Conservation (phyloP, 2,797 vertebrate species). For the Phataginus tricuspis region DNA sequence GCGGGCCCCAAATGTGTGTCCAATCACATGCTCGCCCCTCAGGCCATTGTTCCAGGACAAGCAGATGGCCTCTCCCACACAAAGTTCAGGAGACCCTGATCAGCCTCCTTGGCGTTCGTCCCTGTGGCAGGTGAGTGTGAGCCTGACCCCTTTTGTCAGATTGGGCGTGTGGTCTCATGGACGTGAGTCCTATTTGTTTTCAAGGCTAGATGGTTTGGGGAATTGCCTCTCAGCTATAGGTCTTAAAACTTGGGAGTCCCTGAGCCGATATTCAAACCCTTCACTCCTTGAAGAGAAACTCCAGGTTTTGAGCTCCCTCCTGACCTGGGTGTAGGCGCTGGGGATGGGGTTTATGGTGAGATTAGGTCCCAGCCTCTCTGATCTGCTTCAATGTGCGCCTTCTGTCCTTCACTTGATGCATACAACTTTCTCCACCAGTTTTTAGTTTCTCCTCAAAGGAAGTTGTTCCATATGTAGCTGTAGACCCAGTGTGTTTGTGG, state of each 20-base stretch:
- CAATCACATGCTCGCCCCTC: not conserved
- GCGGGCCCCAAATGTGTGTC: not conserved
- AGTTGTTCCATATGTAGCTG: not conserved
- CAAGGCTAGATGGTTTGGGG: not conserved
- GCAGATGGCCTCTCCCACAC: fast-evolving
- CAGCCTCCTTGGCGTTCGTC: fast-evolving
- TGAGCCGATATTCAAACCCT: not conserved
- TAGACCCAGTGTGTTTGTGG: not conserved
- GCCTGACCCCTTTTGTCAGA: not conserved
- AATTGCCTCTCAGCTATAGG: not conserved
- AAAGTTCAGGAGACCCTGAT: not conserved
- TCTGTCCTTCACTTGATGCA: not conserved
- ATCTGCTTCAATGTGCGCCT: too few species aligned
- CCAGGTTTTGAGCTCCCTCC: not conserved
- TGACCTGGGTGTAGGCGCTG: not conserved
- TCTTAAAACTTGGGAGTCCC: not conserved
- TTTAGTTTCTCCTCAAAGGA: not conserved
- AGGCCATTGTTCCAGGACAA: too few species aligned
- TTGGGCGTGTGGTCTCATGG: not conserved
- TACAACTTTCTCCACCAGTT: not conserved
- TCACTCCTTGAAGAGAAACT: not conserved
- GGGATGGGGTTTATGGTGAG: fast-evolving
- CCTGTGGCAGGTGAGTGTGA: not conserved
- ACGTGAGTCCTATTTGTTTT: not conserved
- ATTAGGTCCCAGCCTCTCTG: fast-evolving